Percentiles rank a stretch among this genome's conserved stretches.
These are phyloP conservation scores for Blastobasis adustella DNA, from an alignment of 2,888 invertebrate genomes.

Conservation along the genomic window DNA sequence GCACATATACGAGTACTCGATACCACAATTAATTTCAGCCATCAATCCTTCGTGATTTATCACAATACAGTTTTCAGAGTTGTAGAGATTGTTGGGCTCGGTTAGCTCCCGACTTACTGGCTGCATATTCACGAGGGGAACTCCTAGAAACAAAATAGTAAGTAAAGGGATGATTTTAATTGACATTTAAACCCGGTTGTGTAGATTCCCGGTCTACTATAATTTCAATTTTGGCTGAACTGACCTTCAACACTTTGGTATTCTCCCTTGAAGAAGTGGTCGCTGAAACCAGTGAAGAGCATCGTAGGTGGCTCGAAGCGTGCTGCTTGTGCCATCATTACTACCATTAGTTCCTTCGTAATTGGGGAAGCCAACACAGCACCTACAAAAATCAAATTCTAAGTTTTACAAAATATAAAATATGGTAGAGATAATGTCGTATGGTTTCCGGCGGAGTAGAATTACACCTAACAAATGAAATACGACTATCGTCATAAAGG, in stretches of 20 bases:
- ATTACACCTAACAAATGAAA: too few species aligned
- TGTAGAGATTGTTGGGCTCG: conserved; percentile 10
- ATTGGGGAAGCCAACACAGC: conserved; percentile 13
- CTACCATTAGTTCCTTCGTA: too few species aligned
- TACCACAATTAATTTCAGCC: conserved; percentile 7
- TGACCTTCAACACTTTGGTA: conserved; percentile 18
- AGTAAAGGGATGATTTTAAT: too few species aligned
- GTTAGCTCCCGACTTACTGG: conserved; percentile 7
- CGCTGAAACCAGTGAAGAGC: conserved; percentile 16
- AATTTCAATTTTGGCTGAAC: too few species aligned
- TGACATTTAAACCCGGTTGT: too few species aligned
- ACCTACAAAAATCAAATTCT: neutral
- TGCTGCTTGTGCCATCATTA: too few species aligned
- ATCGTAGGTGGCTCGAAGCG: neutral
- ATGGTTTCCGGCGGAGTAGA: too few species aligned
- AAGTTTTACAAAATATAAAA: too few species aligned
- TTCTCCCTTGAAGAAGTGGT: conserved; percentile 17
- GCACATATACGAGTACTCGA: conserved; percentile 9
- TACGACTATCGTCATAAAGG: too few species aligned
- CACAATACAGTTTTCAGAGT: conserved; percentile 9
- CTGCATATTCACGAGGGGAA: conserved; percentile 8
- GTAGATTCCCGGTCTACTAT: too few species aligned
- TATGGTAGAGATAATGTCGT: too few species aligned
- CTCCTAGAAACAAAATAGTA: conserved; percentile 4
- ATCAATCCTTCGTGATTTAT: conserved; percentile 6